phyloP scores from a whole-genome alignment of 2,797 vertebrate genomes.

The Anguilla obscura region DNA sequence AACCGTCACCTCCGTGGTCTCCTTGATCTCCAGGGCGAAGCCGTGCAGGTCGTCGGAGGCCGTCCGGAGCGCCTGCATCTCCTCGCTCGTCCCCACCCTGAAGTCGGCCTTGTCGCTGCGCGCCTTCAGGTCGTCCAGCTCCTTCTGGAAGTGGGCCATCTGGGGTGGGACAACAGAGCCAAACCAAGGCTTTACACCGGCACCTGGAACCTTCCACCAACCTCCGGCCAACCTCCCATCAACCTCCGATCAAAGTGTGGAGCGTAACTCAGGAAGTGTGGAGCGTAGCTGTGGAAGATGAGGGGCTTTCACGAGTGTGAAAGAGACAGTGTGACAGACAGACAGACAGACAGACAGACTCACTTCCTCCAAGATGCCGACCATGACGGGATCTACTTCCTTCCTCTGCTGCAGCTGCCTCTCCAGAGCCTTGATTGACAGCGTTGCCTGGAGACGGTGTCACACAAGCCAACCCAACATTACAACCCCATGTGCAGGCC shows the following conservation, averaged over 20 bases:
- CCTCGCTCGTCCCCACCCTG: slow-evolving; percentile 80
- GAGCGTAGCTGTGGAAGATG: too few species aligned
- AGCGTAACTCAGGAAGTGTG: too few species aligned
- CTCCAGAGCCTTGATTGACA: slow-evolving; percentile 69
- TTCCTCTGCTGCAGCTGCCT: slow-evolving; percentile 84
- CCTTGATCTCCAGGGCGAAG: slow-evolving; percentile 91
- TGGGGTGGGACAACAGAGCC: slow-evolving; percentile 49
- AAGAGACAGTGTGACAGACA: not conserved
- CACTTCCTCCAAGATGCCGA: slow-evolving; percentile 92
- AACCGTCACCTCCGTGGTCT: slow-evolving; percentile 86
- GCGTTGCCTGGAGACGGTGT: slow-evolving; percentile 49
- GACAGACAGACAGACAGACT: slow-evolving; percentile 31
- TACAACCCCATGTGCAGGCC: not conserved
- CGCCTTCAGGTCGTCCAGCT: slow-evolving; percentile 88
- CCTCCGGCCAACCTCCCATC: not conserved
- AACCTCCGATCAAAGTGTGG: too few species aligned
- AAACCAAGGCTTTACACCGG: not conserved
- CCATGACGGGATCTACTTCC: slow-evolving; percentile 86
- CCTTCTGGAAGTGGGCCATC: slow-evolving; percentile 95
- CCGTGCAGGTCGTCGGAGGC: slow-evolving; percentile 81
- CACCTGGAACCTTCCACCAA: not conserved
- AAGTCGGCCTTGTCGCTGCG: slow-evolving; percentile 79
- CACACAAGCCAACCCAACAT: not conserved
- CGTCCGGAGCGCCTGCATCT: slow-evolving; percentile 83
- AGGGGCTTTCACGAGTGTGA: too few species aligned